Evolutionary conservation across 2,113 vertebrate genomes (phyloP).

Genomic region (Meriones unguiculatus): DNA sequence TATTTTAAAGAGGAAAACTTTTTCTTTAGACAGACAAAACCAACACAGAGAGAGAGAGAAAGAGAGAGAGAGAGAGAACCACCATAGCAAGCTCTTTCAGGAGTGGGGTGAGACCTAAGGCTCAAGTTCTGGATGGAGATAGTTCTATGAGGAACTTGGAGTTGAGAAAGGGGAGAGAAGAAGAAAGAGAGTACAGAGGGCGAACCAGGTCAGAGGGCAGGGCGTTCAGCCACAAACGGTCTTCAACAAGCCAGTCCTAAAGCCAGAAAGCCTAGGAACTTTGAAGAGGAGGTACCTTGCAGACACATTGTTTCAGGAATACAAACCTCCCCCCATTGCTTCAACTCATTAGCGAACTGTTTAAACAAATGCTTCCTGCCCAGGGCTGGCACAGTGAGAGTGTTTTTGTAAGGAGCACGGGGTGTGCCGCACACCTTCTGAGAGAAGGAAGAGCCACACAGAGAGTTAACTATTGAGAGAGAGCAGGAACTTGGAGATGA

Average conservation of each 20-base stretch:
- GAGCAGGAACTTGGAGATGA: background rate
- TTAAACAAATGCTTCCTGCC: background rate
- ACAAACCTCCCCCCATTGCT: background rate
- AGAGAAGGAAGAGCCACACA: background rate
- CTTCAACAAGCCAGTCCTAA: background rate
- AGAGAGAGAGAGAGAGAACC: no score
- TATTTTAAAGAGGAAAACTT: slow-evolving; percentile 5
- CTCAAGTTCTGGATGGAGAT: background rate
- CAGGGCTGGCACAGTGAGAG: background rate
- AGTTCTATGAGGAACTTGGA: background rate
- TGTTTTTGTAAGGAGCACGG: background rate
- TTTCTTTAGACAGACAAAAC: background rate
- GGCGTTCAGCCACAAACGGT: background rate
- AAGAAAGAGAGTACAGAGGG: background rate
- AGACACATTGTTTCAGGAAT: background rate
- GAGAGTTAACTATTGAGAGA: background rate
- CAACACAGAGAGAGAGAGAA: background rate
- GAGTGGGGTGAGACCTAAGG: background rate
- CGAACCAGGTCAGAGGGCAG: background rate
- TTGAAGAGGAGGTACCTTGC: background rate
- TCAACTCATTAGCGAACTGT: background rate
- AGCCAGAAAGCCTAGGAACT: background rate
- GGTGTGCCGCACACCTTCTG: background rate
- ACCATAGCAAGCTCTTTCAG: background rate
- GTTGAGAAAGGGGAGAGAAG: background rate